Base-by-base conservation (phyloP, 37 sponge, comb jelly and placozoan genomes). In the Spongia lamella region DNA sequence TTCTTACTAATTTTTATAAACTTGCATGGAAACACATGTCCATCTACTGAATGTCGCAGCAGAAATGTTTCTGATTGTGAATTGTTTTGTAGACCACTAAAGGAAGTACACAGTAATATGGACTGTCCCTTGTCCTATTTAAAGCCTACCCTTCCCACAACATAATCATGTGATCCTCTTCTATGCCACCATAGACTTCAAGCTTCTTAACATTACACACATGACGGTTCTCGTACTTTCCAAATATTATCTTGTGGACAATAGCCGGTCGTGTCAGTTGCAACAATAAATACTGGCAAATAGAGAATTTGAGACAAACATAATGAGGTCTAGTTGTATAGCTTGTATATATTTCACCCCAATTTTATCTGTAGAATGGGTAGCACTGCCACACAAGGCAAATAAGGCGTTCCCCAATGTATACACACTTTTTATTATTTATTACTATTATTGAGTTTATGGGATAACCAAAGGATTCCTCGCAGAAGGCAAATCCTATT, bases 171-270 rank as follows among this genome's bases (percentile, higher is more conserved):
- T 82, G 70, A 9, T 76, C 82, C 31, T 62, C 73, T 3, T 81
- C 73, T 79, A 94, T 59, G 0, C 96, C 96, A 43, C 86, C 88
- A 38, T 57, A 70, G 0, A 94, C 72, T 20, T 57, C 59, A 38
- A 94, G 40, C 26, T 81, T 85, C 53, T 63, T 82, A 32, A 94
- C 55, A 64, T 94, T 90, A 66, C 91, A 94, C 3, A 86, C 87
- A 58, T 94, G 96, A 66, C 77, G 74, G 57, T 79, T 79, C 62
- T 87, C 82, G 61, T 79, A 88, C 78, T 94, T 94, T 17, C 96
- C 96, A 84, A 94, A 90, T 9, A 68, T 63, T 30, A 90, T 81
- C 2, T 27, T 24, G 31, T 49, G 71, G 38, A 94, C 79, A 17
- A 94, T 39, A 35, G 87, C 78, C 19, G 85, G 76, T n/a, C 22